Conservation (phyloP, 2,888 invertebrate genomes). For the Cepaea hortensis region DNA sequence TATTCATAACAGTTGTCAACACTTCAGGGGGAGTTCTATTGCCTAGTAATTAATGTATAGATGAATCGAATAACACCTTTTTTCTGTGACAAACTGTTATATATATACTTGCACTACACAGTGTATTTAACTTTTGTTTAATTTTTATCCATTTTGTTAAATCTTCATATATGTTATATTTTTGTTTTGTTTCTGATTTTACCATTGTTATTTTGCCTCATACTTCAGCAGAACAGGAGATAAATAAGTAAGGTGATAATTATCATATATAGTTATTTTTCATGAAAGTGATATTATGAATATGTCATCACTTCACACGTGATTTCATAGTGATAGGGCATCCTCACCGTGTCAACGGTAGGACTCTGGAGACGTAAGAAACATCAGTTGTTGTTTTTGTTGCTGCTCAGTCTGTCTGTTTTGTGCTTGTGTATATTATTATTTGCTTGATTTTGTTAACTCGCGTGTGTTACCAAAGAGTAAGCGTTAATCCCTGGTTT, state of each 20-base stretch:
- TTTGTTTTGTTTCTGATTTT: too few species aligned
- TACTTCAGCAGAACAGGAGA: conserved; percentile 20
- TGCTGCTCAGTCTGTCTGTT: not conserved
- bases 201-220: not conserved
- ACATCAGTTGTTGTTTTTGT: not conserved
- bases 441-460: too few species aligned
- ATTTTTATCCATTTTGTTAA: not conserved
- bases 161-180: not conserved
- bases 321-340: conserved; percentile 13
- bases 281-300: not conserved
- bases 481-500: too few species aligned
- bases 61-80: conserved; percentile 7
- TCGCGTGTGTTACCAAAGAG: too few species aligned
- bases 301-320: conserved; percentile 8
- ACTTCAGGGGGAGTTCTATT: not conserved
- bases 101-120: not conserved
- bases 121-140: not conserved
- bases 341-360: not conserved
- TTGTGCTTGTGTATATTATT: too few species aligned
- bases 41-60: not conserved
- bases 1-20: conserved; percentile 11
- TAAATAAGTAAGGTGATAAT: conserved; percentile 14
- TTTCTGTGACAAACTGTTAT: conserved; percentile 7
- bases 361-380: not conserved
- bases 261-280: conserved; percentile 1